phyloP scores from a whole-genome alignment of 2,888 invertebrate genomes.

The Conus canariensis region DNA sequence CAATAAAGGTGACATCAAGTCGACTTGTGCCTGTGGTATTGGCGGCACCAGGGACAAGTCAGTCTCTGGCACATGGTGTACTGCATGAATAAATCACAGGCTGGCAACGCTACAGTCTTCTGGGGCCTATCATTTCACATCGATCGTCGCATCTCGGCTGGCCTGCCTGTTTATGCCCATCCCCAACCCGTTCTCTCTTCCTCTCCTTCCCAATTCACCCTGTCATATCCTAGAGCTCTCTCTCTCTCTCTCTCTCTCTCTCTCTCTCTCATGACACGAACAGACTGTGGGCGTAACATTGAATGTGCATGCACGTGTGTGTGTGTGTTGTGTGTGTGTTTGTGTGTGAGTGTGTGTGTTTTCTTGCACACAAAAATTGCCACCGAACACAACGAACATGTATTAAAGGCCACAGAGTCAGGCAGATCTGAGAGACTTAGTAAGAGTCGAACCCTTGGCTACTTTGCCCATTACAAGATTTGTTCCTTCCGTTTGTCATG shows the following conservation, averaged over 20 bases:
- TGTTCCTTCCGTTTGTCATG: too few species aligned
- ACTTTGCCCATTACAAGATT: too few species aligned
- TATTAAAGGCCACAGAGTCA: too few species aligned
- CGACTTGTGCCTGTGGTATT: not conserved
- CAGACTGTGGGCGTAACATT: not conserved
- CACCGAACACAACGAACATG: too few species aligned
- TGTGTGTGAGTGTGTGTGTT: not conserved
- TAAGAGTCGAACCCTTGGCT: too few species aligned
- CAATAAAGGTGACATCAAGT: constrained; percentile 14
- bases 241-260: too few species aligned
- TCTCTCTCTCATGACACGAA: not conserved
- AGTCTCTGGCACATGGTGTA: not conserved
- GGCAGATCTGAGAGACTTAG: too few species aligned
- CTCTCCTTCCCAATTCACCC: not conserved
- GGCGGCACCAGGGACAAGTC: not conserved
- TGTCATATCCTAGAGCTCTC: not conserved
- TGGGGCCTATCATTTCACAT: constrained; percentile 35
- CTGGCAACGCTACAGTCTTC: not conserved
- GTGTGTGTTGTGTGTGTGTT: not conserved
- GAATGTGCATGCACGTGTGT: not conserved
- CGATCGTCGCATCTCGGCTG: constrained; percentile 13
- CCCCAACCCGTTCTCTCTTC: not conserved
- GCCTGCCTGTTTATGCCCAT: not conserved
- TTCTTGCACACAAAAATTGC: too few species aligned
- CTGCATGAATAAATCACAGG: constrained; percentile 37